Conservation (phyloP, 2,113 vertebrate species). For the Antennarius striatus region DNA sequence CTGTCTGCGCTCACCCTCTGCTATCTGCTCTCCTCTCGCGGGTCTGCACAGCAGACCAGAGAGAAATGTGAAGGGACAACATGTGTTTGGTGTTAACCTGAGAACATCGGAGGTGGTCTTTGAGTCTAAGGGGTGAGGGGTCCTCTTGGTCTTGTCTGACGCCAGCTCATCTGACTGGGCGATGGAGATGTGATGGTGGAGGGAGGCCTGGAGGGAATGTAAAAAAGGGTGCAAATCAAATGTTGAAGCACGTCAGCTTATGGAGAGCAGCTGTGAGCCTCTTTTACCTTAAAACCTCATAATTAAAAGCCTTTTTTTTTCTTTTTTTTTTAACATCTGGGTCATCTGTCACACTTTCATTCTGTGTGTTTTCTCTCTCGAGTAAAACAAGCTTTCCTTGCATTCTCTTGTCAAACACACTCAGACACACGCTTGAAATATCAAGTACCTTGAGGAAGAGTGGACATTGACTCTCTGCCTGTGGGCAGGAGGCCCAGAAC, state of each 20-base stretch:
- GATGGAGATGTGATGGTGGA: slow-evolving; percentile 97
- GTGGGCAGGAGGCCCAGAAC: slow-evolving; percentile 98
- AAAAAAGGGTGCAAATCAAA: slow-evolving; percentile 13
- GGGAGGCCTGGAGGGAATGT: slow-evolving; percentile 85
- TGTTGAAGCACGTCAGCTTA: not conserved
- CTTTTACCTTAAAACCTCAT: not conserved
- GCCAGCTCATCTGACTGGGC: slow-evolving; percentile 92
- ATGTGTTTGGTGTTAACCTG: slow-evolving; percentile 80
- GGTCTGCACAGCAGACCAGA: not conserved
- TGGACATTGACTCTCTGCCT: slow-evolving; percentile 96
- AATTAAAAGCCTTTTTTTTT: not conserved
- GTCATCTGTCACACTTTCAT: not conserved
- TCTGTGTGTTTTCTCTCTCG: not conserved
- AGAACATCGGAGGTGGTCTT: slow-evolving; percentile 98
- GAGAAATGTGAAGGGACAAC: not conserved
- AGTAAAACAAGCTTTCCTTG: not conserved
- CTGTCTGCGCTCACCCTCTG: not conserved
- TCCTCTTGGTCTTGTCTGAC: slow-evolving; percentile 89
- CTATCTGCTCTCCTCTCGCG: not conserved
- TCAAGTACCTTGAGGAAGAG: slow-evolving; percentile 94
- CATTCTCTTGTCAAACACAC: not conserved
- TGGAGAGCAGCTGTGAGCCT: not conserved
- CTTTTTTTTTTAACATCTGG: not conserved
- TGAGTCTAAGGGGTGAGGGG: slow-evolving; percentile 94
- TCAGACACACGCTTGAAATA: not conserved